phyloP scores from a whole-genome alignment of 2,113 vertebrate species.

The Benitochromis conjunctus region DNA sequence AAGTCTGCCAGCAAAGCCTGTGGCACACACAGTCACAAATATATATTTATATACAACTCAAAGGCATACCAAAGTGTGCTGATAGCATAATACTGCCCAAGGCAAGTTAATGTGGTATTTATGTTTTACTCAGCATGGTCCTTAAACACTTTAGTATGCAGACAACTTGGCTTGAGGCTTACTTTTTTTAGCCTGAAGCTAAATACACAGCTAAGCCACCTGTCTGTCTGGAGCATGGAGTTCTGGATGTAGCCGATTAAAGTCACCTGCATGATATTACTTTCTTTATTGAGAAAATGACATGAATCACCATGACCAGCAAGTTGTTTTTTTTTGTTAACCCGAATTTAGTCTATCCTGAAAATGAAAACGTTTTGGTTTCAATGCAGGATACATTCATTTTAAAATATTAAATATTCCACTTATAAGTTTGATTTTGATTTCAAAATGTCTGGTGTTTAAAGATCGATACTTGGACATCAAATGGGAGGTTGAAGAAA shows the following conservation, averaged over 20 bases:
- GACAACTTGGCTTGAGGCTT: background rate
- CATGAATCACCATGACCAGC: background rate
- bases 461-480: background rate
- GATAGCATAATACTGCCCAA: background rate
- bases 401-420: background rate
- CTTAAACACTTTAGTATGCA: constrained; percentile 9
- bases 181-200: constrained; percentile 21
- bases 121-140: background rate
- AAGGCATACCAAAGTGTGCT: background rate
- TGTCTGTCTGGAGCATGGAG: background rate
- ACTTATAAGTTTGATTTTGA: background rate
- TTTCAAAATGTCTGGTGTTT: background rate
- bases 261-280: background rate
- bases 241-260: background rate
- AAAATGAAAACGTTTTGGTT: background rate
- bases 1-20: constrained; percentile 26
- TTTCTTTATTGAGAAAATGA: background rate
- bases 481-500: background rate
- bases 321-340: background rate
- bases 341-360: background rate
- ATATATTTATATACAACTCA: background rate
- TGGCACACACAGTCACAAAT: background rate
- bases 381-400: background rate
- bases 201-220: constrained; percentile 3
- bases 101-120: background rate